phyloP scores from a whole-genome alignment of 2,113 vertebrate species.

The Gila orcuttii region DNA sequence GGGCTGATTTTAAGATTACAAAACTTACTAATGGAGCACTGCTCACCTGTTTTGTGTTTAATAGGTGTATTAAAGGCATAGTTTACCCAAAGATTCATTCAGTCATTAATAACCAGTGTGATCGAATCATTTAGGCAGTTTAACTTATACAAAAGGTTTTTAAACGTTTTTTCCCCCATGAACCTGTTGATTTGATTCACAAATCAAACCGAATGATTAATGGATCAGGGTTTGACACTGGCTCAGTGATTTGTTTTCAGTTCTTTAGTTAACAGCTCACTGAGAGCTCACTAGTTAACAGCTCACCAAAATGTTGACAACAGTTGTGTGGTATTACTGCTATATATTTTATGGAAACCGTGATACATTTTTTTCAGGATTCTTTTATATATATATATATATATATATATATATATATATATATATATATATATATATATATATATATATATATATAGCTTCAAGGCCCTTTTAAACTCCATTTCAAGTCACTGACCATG shows the following conservation, averaged over 20 bases:
- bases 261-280: background rate
- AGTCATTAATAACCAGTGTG: background rate
- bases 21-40: background rate
- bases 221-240: background rate
- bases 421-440: too few relatives aligned
- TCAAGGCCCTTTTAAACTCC: slow-evolving; percentile 33
- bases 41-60: slow-evolving; percentile 21
- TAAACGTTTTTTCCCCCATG: background rate
- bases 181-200: background rate
- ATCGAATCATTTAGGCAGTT: background rate
- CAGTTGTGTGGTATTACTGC: too few relatives aligned
- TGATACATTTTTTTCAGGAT: too few relatives aligned
- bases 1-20: background rate
- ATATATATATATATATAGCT: background rate
- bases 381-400: too few relatives aligned
- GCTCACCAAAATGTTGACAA: too few relatives aligned
- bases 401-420: too few relatives aligned
- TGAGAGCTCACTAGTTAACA: too few relatives aligned
- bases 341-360: too few relatives aligned
- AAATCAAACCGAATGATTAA: background rate
- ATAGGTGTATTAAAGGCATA: slow-evolving; percentile 3
- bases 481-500: slow-evolving; percentile 18
- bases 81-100: background rate
- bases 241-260: background rate
- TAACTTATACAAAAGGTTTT: too few relatives aligned